Conservation (phyloP, 1,140 invertebrate genomes). For the Physella acuta region DNA sequence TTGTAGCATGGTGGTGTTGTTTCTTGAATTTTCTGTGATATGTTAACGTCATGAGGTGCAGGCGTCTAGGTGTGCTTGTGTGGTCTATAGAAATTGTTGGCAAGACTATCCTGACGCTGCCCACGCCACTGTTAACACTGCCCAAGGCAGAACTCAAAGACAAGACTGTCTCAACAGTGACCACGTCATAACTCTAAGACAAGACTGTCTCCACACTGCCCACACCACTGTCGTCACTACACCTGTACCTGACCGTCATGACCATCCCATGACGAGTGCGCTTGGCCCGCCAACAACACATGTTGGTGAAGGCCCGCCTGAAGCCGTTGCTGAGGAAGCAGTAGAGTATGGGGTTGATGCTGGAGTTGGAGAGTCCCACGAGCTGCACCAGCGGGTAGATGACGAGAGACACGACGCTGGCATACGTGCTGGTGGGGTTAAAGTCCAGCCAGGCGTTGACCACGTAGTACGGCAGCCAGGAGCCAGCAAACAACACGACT, state of each 20-base stretch:
- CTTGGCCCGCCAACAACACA: conserved; percentile 33
- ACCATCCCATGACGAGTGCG: conserved; percentile 22
- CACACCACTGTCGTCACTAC: conserved; percentile 31
- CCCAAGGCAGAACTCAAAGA: conserved; percentile 17
- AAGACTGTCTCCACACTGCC: conserved; percentile 34
- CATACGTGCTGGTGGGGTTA: conserved; percentile 20
- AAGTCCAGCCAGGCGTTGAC: conserved; percentile 48
- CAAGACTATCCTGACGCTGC: background rate
- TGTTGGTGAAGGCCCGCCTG: conserved; percentile 44
- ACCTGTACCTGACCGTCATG: conserved; percentile 27
- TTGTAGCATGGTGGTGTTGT: too few relatives aligned
- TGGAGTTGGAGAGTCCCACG: conserved; percentile 66
- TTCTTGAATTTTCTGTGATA: too few relatives aligned
- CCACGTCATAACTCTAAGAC: conserved; percentile 22
- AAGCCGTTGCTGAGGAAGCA: conserved; percentile 54
- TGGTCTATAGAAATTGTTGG: too few relatives aligned
- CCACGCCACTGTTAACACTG: background rate
- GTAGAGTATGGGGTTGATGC: conserved; percentile 53
- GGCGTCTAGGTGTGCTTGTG: too few relatives aligned
- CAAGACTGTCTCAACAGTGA: background rate
- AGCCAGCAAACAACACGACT: conserved; percentile 43
- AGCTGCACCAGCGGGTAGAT: conserved; percentile 58
- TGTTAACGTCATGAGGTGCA: too few relatives aligned
- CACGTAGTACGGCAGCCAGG: conserved; percentile 49
- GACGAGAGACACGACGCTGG: conserved; percentile 25